These are phyloP conservation scores for Harpagifer antarcticus DNA, from an alignment of 2,797 vertebrate genomes.

Conservation along the genomic window DNA sequence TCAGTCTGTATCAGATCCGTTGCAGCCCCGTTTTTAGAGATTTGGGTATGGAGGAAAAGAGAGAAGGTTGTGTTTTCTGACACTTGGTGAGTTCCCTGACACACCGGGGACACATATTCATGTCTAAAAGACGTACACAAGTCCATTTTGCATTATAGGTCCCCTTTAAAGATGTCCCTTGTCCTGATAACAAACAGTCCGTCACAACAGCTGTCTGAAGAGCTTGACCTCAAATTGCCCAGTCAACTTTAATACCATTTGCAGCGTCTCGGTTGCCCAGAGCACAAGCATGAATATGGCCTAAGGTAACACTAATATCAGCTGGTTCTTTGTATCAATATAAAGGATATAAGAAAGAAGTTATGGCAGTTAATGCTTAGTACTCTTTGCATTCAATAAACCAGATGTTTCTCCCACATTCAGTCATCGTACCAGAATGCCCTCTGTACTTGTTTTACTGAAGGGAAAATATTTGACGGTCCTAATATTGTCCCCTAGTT, in stretches of 20 bases:
- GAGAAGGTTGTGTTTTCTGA: too few relatives aligned
- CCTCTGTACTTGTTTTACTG: not conserved
- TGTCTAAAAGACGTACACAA: too few relatives aligned
- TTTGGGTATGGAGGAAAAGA: too few relatives aligned
- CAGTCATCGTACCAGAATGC: not conserved
- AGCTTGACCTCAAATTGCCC: constrained; percentile 22
- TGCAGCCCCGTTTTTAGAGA: too few relatives aligned
- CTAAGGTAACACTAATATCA: not conserved
- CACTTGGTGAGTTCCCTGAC: too few relatives aligned
- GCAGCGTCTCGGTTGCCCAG: not conserved
- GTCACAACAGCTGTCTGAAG: constrained; percentile 25
- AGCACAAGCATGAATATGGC: too few relatives aligned
- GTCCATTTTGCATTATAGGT: too few relatives aligned
- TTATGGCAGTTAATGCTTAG: not conserved
- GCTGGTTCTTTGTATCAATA: not conserved
- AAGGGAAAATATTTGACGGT: not conserved
- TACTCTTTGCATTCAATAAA: not conserved
- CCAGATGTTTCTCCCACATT: not conserved
- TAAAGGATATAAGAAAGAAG: not conserved
- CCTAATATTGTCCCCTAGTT: not conserved
- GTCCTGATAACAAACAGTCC: not conserved
- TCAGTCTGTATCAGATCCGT: too few relatives aligned
- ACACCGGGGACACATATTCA: too few relatives aligned
- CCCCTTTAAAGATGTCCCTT: not conserved
- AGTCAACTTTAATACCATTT: constrained; percentile 8